Evolutionary conservation across 2,888 invertebrate genomes (phyloP), one percentile per base, ranked within the genome.

Genomic region (Venustoraphidia nigricollis): DNA sequence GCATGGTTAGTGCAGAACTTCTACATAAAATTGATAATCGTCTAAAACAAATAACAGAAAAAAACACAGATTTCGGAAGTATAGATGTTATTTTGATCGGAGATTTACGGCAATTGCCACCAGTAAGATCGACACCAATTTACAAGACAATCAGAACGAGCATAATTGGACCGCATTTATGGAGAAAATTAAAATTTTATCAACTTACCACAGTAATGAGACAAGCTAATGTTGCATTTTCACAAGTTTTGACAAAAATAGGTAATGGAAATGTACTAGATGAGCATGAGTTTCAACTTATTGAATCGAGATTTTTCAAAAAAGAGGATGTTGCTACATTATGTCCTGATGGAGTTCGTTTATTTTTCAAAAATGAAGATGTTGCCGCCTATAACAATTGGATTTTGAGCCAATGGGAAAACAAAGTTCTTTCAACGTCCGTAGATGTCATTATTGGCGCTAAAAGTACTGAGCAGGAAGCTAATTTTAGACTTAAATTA

Each of bases 21-120:
- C 51, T 62, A 17, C 36, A 17, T 10, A 49, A 59, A 47, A 58
- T 63, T 37, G 57, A 62, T 55, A 17, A 51, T 11, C 39, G 62
- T 14, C 47, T 64, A 40, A 60, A 60, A 48, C 60, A 63, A 56
- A 62, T 64, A 8, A 61, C 59, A 36, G 59, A 58, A 10, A 53
- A 56, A 55, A 62, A 54, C 52, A 57, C 48, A n/a, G 47, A 56
- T 54, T 64, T 64, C 53, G 62, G 60, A 35, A 60, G 62, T 37
- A 39, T 61, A 17, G 57, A 63, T 48, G 45, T 65, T 1, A 60
- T 64, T 51, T 56, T 63, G 3, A 58, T 59, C 52, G 61, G 62
- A 14, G 65, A 65, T 57, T 55, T 66, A 38, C 53, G 61, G 9
- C 63, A 63, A 55, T 48, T 62, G 45, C 63, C 63, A 38, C 60